Percentiles rank a stretch among this genome's conserved stretches.
phyloP scores from a whole-genome alignment of 2,113 vertebrate species.

The Odocoileus virginianus region DNA sequence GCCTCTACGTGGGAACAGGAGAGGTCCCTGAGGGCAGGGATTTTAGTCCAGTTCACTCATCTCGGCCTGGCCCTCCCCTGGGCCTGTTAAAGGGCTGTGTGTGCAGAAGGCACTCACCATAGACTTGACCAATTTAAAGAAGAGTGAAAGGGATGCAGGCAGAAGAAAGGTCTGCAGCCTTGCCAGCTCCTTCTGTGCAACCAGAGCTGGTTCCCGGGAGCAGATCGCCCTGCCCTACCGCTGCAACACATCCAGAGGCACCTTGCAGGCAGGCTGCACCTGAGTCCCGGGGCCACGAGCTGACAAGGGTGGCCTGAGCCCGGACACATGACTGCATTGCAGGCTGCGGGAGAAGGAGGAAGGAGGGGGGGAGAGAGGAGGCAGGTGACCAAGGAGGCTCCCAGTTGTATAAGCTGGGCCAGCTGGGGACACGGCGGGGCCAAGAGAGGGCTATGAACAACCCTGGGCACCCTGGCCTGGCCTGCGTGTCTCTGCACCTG shows the following conservation, averaged over 20 bases:
- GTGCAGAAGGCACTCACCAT: neutral
- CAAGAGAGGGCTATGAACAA: neutral
- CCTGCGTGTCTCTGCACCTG: neutral
- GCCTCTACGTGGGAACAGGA: rapidly evolving
- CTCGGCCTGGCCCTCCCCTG: neutral
- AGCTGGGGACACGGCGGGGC: neutral
- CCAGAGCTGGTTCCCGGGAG: neutral
- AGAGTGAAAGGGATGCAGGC: neutral
- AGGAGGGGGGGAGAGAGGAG: neutral
- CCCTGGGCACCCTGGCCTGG: neutral
- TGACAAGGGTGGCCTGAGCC: neutral
- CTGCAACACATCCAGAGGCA: neutral
- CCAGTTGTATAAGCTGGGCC: neutral
- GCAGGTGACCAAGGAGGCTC: neutral
- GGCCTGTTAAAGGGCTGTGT: neutral
- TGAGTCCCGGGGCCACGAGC: neutral
- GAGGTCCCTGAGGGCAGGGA: neutral
- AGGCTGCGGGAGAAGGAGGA: neutral
- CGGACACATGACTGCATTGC: neutral
- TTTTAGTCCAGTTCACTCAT: neutral
- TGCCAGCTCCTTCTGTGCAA: neutral
- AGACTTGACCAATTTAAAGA: neutral
- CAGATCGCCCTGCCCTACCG: rapidly evolving
- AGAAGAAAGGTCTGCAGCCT: neutral
- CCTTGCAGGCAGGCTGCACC: neutral